Base-by-base conservation (phyloP, 2,888 invertebrate species). In the Odontocerum albicorne region DNA sequence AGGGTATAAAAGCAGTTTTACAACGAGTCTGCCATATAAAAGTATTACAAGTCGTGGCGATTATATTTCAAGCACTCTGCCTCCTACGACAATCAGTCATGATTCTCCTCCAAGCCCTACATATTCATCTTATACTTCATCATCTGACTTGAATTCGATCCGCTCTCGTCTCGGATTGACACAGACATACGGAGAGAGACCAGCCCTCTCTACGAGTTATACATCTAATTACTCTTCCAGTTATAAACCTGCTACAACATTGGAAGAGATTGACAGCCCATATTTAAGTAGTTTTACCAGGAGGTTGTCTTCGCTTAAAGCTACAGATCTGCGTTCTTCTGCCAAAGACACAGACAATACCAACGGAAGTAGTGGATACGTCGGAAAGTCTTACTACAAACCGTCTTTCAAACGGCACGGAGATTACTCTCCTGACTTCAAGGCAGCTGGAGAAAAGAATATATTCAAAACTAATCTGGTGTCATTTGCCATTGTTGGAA, bases 271-370 rank as follows among this genome's bases (percentile, higher is more conserved):
- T 57, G 84, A 86, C 66, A 84, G 86, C 63, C 86, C 87, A 47
- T 87, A 84, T 69, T 72, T 87, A 65, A 87, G 86, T 65, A 87
- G 84, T 65, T 88, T 87, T 63, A 86, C 87, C 0, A 75, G 81
- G 55, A 78, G 85, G 56, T 68, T 87, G 56, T 79, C 83, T 10
- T 58, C 76, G 4, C 64, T 77, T 2, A 75, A 77, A 59, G 64
- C 76, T 1, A 76, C 76, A n/a, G 67, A 68, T 2, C 15, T 49
- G n/a, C 10, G 32, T 6, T 43, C 47, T 38, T 12, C 40, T 12
- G n/a, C 33, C 8, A 52, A 52, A 27, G 47, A 54, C 8, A 74
- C 76, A 55, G 77, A 78, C 53, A 63, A 67, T 4, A 74, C 72
- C 55, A 77, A 77, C 63, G 77, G 77, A 1, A 71, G 67, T 56